Evolutionary conservation across 2,888 invertebrate genomes (phyloP).

Genomic region (Drosophila recens): DNA sequence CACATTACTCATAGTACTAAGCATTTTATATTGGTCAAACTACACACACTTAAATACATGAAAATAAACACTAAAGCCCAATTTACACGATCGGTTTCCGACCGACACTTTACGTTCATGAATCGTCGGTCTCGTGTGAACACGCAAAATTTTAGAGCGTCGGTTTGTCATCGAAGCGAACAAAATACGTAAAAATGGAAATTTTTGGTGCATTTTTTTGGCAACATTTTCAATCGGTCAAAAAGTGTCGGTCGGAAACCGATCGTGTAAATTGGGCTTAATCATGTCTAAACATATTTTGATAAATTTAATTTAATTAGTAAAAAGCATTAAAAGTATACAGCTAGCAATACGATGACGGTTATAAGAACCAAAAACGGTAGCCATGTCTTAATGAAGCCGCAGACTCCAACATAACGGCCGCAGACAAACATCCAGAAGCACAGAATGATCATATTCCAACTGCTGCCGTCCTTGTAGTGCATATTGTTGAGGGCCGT

Average conservation of each 20-base stretch:
- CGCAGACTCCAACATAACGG: conserved; percentile 90
- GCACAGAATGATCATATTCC: conserved; percentile 97
- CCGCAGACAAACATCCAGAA: conserved; percentile 91
- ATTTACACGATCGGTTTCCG: too few relatives aligned
- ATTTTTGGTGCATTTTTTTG: too few relatives aligned
- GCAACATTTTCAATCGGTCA: too few relatives aligned
- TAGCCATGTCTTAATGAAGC: conserved; percentile 93
- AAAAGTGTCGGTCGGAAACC: too few relatives aligned
- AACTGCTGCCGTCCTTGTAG: conserved; percentile 91
- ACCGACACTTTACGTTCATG: too few relatives aligned
- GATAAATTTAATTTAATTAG: conserved; percentile 4
- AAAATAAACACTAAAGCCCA: conserved; percentile 39
- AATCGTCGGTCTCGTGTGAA: too few relatives aligned
- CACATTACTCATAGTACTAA: conserved; percentile 33
- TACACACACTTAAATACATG: conserved; percentile 25
- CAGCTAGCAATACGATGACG: conserved; percentile 69
- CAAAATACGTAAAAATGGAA: too few relatives aligned
- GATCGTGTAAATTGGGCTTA: too few relatives aligned
- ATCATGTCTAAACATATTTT: conserved; percentile 22
- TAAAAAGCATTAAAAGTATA: conserved; percentile 75
- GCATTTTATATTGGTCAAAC: conserved; percentile 32
- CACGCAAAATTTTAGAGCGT: too few relatives aligned
- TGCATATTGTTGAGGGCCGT: conserved; percentile 96
- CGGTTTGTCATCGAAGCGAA: too few relatives aligned
- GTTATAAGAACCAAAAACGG: conserved; percentile 89